These are phyloP conservation scores for Anguilla pacifica DNA, from an alignment of 2,797 vertebrate genomes.

Conservation along the genomic window DNA sequence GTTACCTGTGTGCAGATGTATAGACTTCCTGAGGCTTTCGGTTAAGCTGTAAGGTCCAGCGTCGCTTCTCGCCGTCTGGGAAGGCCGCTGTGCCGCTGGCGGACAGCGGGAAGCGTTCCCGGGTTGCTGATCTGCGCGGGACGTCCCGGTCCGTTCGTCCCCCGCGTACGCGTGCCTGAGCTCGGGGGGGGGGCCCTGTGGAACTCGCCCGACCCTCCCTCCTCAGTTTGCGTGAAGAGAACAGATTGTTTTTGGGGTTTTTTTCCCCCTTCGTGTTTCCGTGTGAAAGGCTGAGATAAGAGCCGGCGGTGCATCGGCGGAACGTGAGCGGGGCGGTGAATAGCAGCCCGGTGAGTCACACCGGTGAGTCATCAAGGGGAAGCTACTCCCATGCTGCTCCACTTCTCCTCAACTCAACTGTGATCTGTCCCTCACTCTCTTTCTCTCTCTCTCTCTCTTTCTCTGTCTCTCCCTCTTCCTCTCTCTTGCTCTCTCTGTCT, in stretches of 20 bases:
- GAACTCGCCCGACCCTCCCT: not conserved
- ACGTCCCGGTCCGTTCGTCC: not conserved
- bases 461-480: not conserved
- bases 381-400: conserved; percentile 63
- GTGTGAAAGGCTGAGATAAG: conserved; percentile 54
- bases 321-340: conserved; percentile 77
- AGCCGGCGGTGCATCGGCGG: conserved; percentile 60
- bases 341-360: conserved; percentile 72
- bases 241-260: conserved; percentile 13
- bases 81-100: not conserved
- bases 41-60: not conserved
- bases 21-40: not conserved
- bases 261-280: conserved; percentile 40
- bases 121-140: not conserved
- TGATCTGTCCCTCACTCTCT: conserved; percentile 49
- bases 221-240: not conserved
- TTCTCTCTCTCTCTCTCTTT: conserved; percentile 29
- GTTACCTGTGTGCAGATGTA: too few relatives aligned
- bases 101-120: not conserved
- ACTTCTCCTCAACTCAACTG: conserved; percentile 44
- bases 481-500: too few relatives aligned
- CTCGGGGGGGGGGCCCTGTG: not conserved
- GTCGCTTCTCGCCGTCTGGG: not conserved
- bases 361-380: conserved; percentile 71
- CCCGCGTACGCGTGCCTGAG: not conserved